phyloP scores from a whole-genome alignment of 1,140 invertebrate species.

The Plectrocnemia conspersa region DNA sequence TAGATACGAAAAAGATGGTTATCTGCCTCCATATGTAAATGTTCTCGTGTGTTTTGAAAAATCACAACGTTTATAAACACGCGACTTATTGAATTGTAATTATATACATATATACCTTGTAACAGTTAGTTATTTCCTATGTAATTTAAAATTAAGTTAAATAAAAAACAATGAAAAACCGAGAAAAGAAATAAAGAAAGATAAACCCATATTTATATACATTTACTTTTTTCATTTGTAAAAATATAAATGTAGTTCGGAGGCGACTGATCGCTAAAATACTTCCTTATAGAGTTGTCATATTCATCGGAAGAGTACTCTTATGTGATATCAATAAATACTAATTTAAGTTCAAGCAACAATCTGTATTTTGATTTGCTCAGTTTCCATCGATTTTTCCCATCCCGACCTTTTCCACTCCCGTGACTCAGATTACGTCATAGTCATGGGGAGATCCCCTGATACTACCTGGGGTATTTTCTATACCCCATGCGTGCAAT shows the following conservation, averaged over 20 bases:
- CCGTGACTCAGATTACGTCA: too few species aligned
- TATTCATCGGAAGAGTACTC: constrained; percentile 35
- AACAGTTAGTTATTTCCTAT: constrained; percentile 22
- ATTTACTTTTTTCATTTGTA: constrained; percentile 29
- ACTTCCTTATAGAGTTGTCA: constrained; percentile 32
- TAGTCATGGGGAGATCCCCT: background rate
- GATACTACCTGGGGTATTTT: background rate
- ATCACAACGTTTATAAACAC: constrained; percentile 1
- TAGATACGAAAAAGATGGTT: background rate
- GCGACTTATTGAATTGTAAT: constrained; percentile 12
- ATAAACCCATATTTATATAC: constrained; percentile 32
- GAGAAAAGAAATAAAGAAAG: constrained; percentile 22
- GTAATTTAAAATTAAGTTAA: constrained; percentile 31
- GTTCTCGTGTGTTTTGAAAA: too few species aligned
- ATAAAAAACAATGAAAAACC: too few species aligned
- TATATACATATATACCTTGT: constrained; percentile 8
- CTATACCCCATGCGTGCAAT: too few species aligned
- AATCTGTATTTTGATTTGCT: constrained; percentile 14
- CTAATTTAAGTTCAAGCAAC: constrained; percentile 32
- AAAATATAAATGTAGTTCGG: constrained; percentile 23
- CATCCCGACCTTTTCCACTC: too few species aligned
- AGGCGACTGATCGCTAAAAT: constrained; percentile 30
- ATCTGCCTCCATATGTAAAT: too few species aligned
- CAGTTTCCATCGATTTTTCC: too few species aligned
- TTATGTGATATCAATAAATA: constrained; percentile 36